These are phyloP conservation scores for Diabrotica balteata DNA, from an alignment of 2,888 invertebrate genomes.

Conservation along the genomic window DNA sequence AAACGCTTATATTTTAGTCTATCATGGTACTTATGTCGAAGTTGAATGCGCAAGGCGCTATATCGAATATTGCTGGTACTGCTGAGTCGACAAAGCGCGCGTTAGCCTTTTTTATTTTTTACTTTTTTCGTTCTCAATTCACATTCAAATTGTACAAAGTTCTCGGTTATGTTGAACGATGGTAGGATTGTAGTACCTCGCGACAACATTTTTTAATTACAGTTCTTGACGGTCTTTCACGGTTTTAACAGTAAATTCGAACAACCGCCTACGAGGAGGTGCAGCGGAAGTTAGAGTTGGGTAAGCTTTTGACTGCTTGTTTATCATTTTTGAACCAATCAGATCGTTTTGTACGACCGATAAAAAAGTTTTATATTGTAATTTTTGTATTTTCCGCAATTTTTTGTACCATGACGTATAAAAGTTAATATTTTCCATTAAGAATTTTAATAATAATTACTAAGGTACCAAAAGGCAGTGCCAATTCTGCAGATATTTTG, in stretches of 20 bases:
- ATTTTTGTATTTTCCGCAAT: too few relatives aligned
- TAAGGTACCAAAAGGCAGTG: too few relatives aligned
- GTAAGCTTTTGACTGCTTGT: neutral
- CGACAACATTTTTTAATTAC: neutral
- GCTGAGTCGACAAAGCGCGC: slow-evolving; percentile 24
- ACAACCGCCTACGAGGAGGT: too few relatives aligned
- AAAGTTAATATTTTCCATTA: too few relatives aligned
- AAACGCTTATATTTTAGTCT: slow-evolving; percentile 10
- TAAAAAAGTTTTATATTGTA: too few relatives aligned
- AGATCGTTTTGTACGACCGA: too few relatives aligned
- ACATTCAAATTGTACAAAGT: slow-evolving; percentile 35
- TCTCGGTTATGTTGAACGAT: slow-evolving; percentile 23
- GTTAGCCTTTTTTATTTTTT: slow-evolving; percentile 26
- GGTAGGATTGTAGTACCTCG: slow-evolving; percentile 3
- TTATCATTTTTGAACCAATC: too few relatives aligned
- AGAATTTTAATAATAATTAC: too few relatives aligned
- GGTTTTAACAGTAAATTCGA: neutral
- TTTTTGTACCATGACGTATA: too few relatives aligned
- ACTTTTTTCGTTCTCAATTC: slow-evolving; percentile 3
- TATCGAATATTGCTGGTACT: slow-evolving; percentile 22
- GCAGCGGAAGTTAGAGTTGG: neutral
- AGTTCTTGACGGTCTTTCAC: neutral
- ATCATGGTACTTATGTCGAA: neutral
- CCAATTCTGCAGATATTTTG: too few relatives aligned
- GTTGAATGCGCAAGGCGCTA: slow-evolving; percentile 29